Evolutionary conservation across 2,888 invertebrate genomes (phyloP).

Genomic region (Poecilus cupreus): DNA sequence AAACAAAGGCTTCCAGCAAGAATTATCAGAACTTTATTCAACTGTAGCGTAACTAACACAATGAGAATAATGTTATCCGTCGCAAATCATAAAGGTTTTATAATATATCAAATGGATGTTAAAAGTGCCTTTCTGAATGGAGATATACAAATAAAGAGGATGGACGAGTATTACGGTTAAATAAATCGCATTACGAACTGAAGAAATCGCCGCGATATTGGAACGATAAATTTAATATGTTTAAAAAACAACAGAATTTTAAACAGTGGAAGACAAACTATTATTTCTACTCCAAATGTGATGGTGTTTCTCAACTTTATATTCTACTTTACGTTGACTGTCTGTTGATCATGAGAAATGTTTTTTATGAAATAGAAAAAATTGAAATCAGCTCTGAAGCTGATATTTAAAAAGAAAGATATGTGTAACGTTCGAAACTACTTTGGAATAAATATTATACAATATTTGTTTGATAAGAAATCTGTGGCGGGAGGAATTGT

Average conservation of each 20-base stretch:
- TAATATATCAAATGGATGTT: constrained; percentile 59
- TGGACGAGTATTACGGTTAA: constrained; percentile 58
- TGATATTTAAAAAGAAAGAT: too few relatives aligned
- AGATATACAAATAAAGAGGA: constrained; percentile 56
- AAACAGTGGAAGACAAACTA: neutral
- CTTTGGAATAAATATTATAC: too few relatives aligned
- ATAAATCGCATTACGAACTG: constrained; percentile 56
- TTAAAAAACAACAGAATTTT: neutral
- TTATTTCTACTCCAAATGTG: neutral
- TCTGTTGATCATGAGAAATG: neutral
- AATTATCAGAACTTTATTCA: too few relatives aligned
- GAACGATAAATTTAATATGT: constrained; percentile 52
- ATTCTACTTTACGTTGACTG: neutral
- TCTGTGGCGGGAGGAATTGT: too few relatives aligned
- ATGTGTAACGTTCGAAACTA: too few relatives aligned
- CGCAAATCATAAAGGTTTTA: constrained; percentile 47
- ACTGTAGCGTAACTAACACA: too few relatives aligned
- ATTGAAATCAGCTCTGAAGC: too few relatives aligned
- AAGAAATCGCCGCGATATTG: constrained; percentile 59
- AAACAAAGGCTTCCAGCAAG: constrained; percentile 1
- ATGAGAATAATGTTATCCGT: constrained; percentile 60
- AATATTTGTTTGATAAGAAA: too few relatives aligned
- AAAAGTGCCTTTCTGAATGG: constrained; percentile 60
- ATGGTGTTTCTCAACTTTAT: neutral
- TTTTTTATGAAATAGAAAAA: too few relatives aligned